These are phyloP conservation scores for Choloepus didactylus DNA, from an alignment of 2,797 vertebrate genomes.

Conservation along the genomic window DNA sequence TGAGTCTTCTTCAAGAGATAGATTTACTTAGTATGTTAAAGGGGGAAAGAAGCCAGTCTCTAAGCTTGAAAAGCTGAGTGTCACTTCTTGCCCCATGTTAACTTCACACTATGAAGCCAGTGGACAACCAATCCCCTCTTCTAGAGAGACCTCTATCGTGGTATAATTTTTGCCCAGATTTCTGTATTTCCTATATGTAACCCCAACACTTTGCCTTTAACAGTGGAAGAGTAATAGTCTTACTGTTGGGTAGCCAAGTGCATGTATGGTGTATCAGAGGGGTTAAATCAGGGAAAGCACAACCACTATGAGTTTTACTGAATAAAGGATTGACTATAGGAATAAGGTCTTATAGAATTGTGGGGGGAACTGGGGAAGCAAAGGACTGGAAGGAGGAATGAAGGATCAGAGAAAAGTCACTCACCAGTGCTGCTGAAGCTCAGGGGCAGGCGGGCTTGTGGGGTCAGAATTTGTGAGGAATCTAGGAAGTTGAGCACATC, in stretches of 20 bases:
- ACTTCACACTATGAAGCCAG: neutral
- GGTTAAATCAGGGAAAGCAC: neutral
- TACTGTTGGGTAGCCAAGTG: neutral
- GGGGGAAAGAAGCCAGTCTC: neutral
- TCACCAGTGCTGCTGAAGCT: neutral
- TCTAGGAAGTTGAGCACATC: neutral
- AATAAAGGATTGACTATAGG: neutral
- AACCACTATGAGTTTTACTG: neutral
- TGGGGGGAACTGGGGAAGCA: neutral
- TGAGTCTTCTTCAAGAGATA: neutral
- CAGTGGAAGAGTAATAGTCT: neutral
- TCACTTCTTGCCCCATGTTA: neutral
- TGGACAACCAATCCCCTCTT: neutral
- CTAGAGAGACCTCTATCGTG: neutral
- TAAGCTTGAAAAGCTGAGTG: slow-evolving; percentile 22
- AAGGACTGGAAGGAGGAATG: neutral
- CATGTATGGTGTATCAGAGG: neutral
- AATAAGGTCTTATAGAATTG: neutral
- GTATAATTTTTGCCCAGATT: neutral
- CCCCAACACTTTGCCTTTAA: neutral
- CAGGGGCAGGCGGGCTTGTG: neutral
- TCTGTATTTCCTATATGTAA: neutral
- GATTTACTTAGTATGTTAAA: neutral
- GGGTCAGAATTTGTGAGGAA: neutral
- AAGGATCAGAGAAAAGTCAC: neutral